These are phyloP conservation scores for Atherinosoma microstoma DNA, from an alignment of 2,797 vertebrate species.

Conservation along the genomic window DNA sequence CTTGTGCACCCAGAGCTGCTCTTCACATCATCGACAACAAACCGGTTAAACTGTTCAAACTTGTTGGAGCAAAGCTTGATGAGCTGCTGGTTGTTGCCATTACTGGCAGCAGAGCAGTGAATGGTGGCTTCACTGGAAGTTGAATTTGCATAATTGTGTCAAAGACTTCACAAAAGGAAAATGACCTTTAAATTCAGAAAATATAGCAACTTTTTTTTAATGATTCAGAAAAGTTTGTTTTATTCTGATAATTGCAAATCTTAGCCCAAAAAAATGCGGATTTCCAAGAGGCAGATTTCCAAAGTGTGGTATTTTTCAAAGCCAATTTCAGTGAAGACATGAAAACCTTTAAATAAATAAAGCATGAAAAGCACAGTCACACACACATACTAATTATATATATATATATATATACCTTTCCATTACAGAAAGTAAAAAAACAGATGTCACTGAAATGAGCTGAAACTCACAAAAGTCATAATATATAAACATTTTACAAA, in stretches of 20 bases:
- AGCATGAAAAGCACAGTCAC: slow-evolving; percentile 71
- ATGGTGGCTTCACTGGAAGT: neutral
- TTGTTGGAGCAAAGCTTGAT: slow-evolving; percentile 39
- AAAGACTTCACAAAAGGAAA: neutral
- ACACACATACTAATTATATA: too few relatives aligned
- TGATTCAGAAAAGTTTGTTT: slow-evolving; percentile 74
- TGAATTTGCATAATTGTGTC: neutral
- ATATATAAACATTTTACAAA: too few relatives aligned
- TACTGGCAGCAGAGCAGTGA: neutral
- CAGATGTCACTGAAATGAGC: too few relatives aligned
- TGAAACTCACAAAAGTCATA: too few relatives aligned
- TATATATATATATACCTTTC: slow-evolving; percentile 36
- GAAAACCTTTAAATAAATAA: slow-evolving; percentile 59
- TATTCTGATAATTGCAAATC: slow-evolving; percentile 78
- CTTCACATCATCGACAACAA: neutral
- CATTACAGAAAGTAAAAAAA: too few relatives aligned
- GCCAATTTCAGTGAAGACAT: slow-evolving; percentile 62
- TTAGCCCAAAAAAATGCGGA: slow-evolving; percentile 77
- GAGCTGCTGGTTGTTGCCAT: neutral
- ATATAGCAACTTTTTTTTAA: neutral
- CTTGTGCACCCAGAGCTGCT: neutral
- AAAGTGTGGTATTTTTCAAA: slow-evolving; percentile 39
- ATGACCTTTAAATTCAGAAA: neutral
- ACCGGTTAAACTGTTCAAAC: slow-evolving; percentile 56
- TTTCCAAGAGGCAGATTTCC: slow-evolving; percentile 73